Evolutionary conservation across 2,888 invertebrate species (phyloP).

Genomic region (Lordiphosa andalusiaca): DNA sequence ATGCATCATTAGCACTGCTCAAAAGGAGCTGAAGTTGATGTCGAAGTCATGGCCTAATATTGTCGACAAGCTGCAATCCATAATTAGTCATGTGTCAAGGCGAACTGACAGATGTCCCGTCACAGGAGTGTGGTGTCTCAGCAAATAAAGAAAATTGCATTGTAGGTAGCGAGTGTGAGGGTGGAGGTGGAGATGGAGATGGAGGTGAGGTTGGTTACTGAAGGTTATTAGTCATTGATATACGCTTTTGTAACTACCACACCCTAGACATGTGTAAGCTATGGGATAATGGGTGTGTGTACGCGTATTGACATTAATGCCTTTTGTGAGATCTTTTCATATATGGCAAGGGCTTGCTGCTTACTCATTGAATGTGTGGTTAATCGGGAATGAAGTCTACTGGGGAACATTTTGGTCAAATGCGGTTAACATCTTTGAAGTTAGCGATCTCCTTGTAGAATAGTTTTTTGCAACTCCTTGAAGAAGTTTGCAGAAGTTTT

Average conservation of each 20-base stretch:
- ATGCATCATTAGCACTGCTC: constrained; percentile 61
- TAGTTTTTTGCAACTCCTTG: no score
- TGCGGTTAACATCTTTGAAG: no score
- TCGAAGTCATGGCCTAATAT: constrained; percentile 25
- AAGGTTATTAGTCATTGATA: constrained; percentile 66
- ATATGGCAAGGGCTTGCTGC: constrained; percentile 6
- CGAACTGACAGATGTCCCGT: constrained; percentile 65
- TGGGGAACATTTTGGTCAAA: background rate
- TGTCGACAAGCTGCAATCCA: constrained; percentile 54
- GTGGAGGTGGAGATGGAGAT: constrained; percentile 3
- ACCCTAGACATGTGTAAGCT: constrained; percentile 36
- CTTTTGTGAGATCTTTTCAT: constrained; percentile 2
- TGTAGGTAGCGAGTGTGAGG: constrained; percentile 25
- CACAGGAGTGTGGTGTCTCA: constrained; percentile 13
- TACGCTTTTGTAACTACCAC: constrained; percentile 54
- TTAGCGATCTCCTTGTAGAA: no score
- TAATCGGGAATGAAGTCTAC: background rate
- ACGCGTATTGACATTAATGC: constrained; percentile 13
- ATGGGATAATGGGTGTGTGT: constrained; percentile 15
- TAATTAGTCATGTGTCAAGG: constrained; percentile 69
- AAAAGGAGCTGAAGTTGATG: constrained; percentile 22
- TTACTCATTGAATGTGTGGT: constrained; percentile 8
- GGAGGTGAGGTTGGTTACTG: constrained; percentile 15
- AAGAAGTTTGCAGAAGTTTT: no score
- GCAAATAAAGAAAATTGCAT: constrained; percentile 55